These are phyloP conservation scores for Danionella cerebrum DNA, from an alignment of 2,113 vertebrate species.

Conservation along the genomic window DNA sequence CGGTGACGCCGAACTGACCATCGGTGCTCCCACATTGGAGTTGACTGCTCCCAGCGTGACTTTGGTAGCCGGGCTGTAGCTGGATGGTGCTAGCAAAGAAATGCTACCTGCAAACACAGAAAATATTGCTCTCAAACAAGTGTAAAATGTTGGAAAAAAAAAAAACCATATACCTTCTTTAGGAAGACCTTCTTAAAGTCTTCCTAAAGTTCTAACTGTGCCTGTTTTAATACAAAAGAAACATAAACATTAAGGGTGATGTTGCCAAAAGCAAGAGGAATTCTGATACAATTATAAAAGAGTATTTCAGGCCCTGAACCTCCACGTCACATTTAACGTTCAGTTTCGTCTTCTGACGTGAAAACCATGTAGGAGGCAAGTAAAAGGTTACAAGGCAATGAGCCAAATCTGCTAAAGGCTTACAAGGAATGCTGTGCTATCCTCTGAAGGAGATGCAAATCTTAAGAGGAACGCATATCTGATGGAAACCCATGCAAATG, in stretches of 20 bases:
- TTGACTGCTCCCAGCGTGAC: constrained; percentile 45
- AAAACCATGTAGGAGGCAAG: no score
- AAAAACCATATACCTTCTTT: not conserved
- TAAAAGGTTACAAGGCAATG: not conserved
- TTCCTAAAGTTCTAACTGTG: no score
- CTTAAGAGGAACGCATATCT: constrained; percentile 18
- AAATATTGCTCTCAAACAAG: not conserved
- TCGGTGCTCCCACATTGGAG: constrained; percentile 43
- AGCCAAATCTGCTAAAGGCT: constrained; percentile 6
- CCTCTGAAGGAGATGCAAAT: constrained; percentile 34
- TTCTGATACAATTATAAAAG: no score
- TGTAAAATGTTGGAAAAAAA: not conserved
- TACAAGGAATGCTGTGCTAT: constrained; percentile 13
- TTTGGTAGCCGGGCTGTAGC: constrained; percentile 40
- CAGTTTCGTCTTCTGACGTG: no score
- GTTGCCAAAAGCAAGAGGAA: no score
- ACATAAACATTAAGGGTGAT: no score
- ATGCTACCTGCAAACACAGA: constrained; percentile 40
- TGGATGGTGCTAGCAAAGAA: constrained; percentile 37
- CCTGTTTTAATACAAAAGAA: no score
- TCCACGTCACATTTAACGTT: no score
- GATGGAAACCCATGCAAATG: constrained; percentile 32
- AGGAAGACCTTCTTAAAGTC: no score
- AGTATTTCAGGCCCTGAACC: no score
- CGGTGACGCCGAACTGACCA: constrained; percentile 42